These are phyloP conservation scores for Uria lomvia DNA, from an alignment of 2,113 vertebrate genomes.

Conservation along the genomic window DNA sequence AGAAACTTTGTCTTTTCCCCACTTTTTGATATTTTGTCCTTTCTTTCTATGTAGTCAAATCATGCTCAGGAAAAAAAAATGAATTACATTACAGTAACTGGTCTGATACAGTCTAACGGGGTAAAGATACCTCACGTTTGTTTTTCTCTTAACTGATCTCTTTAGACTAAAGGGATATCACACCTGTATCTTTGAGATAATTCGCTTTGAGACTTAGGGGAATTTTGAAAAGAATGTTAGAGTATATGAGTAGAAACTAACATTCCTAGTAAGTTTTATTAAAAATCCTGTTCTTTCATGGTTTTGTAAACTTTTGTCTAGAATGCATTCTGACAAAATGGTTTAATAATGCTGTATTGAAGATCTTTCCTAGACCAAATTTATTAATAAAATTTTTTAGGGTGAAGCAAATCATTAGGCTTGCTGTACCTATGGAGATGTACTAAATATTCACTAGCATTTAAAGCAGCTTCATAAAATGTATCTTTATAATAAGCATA, in stretches of 20 bases:
- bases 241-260: background rate
- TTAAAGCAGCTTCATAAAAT: background rate
- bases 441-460: background rate
- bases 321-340: background rate
- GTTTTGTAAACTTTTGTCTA: background rate
- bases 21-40: background rate
- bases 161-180: background rate
- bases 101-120: background rate
- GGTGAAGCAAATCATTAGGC: background rate
- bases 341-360: background rate
- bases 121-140: background rate
- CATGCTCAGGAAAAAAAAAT: background rate
- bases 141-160: background rate
- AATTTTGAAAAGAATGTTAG: background rate
- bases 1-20: background rate
- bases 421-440: background rate
- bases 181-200: background rate
- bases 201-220: background rate
- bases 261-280: background rate
- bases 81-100: background rate
- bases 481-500: background rate
- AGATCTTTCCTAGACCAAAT: background rate
- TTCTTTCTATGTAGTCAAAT: background rate
- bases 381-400: background rate
- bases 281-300: background rate